Evolutionary conservation across 2,888 invertebrate species (phyloP).

Genomic region (Oscheius sp.): DNA sequence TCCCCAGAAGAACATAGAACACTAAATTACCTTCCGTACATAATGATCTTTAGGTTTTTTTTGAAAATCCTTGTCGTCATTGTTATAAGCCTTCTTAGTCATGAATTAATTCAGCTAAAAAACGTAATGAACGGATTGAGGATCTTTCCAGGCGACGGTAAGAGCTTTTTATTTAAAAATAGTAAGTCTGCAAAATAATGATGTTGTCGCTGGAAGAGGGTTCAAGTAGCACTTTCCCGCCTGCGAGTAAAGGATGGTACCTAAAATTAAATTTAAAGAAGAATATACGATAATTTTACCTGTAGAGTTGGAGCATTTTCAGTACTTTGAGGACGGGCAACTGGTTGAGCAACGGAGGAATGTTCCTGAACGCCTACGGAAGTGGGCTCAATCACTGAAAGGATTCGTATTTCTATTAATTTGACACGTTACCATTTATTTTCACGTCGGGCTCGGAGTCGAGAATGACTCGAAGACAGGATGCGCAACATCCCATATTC

Average conservation of each 20-base stretch:
- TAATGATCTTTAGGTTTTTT: no score
- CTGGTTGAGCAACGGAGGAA: constrained; percentile 32
- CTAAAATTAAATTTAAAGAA: not conserved
- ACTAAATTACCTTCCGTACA: no score
- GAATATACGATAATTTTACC: not conserved
- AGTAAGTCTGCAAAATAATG: no score
- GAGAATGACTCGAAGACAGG: constrained; percentile 57
- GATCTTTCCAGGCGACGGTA: no score
- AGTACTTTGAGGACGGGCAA: constrained; percentile 29
- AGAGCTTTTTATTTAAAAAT: no score
- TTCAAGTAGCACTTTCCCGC: constrained; percentile 13
- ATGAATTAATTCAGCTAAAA: no score
- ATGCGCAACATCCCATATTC: constrained; percentile 58
- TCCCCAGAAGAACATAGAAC: no score
- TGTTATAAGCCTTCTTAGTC: no score
- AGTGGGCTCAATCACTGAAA: constrained; percentile 62
- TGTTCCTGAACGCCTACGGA: constrained; percentile 52
- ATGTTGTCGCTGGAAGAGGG: not conserved
- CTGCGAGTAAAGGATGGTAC: constrained; percentile 41
- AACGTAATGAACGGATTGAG: no score
- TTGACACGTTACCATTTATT: constrained; percentile 54
- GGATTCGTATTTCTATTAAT: not conserved
- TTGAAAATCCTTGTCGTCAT: no score
- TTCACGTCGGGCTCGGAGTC: constrained; percentile 63
- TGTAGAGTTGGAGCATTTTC: constrained; percentile 43